Percentiles rank a stretch among this genome's conserved stretches.
Evolutionary conservation across 2,113 vertebrate species (phyloP).

Genomic region (Leiothrix lutea): DNA sequence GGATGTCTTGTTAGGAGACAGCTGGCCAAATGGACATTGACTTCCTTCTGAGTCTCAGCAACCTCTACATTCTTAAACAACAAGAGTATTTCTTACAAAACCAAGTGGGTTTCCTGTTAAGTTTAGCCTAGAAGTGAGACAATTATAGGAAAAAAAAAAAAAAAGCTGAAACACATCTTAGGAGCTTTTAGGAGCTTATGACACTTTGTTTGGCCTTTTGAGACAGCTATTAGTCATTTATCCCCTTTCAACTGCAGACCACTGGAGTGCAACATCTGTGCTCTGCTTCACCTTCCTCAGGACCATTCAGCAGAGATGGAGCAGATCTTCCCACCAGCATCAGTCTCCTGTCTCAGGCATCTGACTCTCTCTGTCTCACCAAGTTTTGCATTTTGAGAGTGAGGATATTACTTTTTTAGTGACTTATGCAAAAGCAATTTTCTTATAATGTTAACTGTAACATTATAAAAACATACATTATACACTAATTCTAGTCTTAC

Average conservation of each 20-base stretch:
- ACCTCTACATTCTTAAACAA: slow-evolving; percentile 29
- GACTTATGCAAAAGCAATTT: not conserved
- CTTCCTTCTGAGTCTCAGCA: slow-evolving; percentile 4
- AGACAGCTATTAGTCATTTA: slow-evolving; percentile 28
- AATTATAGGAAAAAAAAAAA: slow-evolving; percentile 22
- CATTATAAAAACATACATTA: not conserved
- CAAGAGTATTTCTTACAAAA: slow-evolving; percentile 39
- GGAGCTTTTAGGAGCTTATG: slow-evolving; percentile 39
- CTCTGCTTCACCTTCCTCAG: not conserved
- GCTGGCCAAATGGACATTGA: not conserved
- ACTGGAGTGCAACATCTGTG: not conserved
- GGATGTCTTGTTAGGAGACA: not conserved
- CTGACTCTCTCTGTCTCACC: not conserved
- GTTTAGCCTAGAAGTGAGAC: slow-evolving; percentile 45
- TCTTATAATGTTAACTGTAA: not conserved
- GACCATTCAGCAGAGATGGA: not conserved
- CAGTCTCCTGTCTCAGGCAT: not conserved
- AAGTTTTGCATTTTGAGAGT: not conserved
- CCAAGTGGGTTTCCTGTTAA: slow-evolving; percentile 20
- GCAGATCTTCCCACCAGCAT: not conserved
- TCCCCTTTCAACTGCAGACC: not conserved
- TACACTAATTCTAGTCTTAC: not conserved
- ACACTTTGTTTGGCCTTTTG: slow-evolving; percentile 32
- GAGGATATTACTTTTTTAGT: not conserved
- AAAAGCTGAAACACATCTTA: not conserved